These are phyloP conservation scores for Ericerus pela DNA, from an alignment of 1,140 invertebrate species.

Conservation along the genomic window DNA sequence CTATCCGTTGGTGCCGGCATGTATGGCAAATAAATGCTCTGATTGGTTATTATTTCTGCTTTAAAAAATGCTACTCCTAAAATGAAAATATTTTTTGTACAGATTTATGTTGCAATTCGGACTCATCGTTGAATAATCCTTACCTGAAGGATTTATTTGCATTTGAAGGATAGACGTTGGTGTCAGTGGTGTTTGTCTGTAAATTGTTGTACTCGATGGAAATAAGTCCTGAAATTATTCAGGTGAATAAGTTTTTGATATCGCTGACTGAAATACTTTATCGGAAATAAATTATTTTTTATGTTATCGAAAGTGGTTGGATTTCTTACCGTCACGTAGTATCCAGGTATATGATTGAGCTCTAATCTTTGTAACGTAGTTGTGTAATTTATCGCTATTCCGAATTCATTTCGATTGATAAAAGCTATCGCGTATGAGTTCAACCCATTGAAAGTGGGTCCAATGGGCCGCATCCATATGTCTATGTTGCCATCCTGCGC, in stretches of 20 bases:
- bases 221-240: slow-evolving; percentile 1
- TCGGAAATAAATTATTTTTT: no score
- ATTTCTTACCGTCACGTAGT: slow-evolving; percentile 60
- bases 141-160: background rate
- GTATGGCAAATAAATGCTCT: no score
- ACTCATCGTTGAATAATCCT: no score
- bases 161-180: background rate
- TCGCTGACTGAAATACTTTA: no score
- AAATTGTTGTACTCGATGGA: background rate
- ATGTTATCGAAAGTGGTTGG: no score
- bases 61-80: background rate
- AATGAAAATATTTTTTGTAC: no score
- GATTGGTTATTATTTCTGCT: background rate
- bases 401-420: slow-evolving; percentile 32
- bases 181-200: background rate
- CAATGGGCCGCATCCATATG: slow-evolving; percentile 34
- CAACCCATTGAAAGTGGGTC: slow-evolving; percentile 30
- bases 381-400: background rate
- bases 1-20: no score
- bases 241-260: no score
- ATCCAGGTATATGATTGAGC: slow-evolving; percentile 55
- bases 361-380: slow-evolving; percentile 47
- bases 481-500: slow-evolving; percentile 32
- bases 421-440: slow-evolving; percentile 38
- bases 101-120: no score